phyloP scores from a whole-genome alignment of 1,140 invertebrate species.

The Latrodectus geometricus region DNA sequence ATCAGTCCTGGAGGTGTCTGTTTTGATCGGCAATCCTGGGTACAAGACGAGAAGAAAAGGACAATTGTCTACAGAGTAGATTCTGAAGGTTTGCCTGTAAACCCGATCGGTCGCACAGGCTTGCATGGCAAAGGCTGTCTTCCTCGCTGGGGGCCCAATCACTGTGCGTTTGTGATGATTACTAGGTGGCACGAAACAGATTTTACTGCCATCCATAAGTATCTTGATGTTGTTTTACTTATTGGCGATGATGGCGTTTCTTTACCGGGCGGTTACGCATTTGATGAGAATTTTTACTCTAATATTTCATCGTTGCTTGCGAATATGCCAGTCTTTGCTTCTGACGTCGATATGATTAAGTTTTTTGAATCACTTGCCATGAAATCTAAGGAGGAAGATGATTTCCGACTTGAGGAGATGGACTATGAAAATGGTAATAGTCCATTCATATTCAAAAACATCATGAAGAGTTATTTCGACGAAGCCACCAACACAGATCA shows the following conservation, averaged over 20 bases:
- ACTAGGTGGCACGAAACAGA: constrained; percentile 64
- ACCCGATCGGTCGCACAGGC: constrained; percentile 71
- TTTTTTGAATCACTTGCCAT: constrained; percentile 5
- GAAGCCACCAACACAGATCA: constrained; percentile 26
- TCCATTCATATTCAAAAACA: constrained; percentile 70
- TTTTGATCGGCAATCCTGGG: constrained; percentile 65
- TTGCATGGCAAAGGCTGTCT: constrained; percentile 69
- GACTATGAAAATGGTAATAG: constrained; percentile 77
- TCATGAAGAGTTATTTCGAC: constrained; percentile 19
- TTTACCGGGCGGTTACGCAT: constrained; percentile 12
- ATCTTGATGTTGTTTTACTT: constrained; percentile 21
- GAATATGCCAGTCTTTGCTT: neutral
- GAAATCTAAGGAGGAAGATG: neutral
- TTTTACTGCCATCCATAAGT: neutral
- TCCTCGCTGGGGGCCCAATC: constrained; percentile 71
- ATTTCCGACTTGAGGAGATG: constrained; percentile 69
- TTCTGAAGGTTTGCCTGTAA: constrained; percentile 63
- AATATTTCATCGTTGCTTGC: neutral
- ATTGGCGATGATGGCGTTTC: neutral
- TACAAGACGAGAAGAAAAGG: constrained; percentile 33
- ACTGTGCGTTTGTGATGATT: constrained; percentile 68
- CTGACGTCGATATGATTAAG: neutral
- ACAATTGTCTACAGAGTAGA: constrained; percentile 64
- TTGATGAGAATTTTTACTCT: neutral
- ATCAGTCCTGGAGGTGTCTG: constrained; percentile 64